A percentile compares a stretch with the other conserved stretches of the same genome.
Evolutionary conservation across 2,797 vertebrate species (phyloP).

Genomic region (Dermochelys coriacea): DNA sequence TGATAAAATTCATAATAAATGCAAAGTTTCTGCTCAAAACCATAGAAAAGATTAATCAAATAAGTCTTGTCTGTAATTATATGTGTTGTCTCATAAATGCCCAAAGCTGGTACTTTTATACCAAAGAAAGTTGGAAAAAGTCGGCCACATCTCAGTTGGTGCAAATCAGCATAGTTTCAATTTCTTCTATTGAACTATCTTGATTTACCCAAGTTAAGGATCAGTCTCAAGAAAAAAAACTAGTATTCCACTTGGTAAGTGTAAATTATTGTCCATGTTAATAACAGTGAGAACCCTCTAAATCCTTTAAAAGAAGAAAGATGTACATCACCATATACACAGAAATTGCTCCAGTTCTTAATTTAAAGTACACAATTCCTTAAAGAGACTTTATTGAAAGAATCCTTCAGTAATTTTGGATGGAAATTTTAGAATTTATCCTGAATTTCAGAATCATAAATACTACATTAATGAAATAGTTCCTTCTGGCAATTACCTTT

Average conservation of each 20-base stretch:
- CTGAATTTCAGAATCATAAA: constrained; percentile 10
- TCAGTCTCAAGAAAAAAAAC: constrained; percentile 25
- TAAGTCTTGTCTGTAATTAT: too few species aligned
- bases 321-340: constrained; percentile 16
- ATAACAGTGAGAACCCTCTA: constrained; percentile 52
- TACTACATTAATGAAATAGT: neutral
- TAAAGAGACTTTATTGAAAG: constrained; percentile 1
- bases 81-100: too few species aligned
- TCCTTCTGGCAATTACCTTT: neutral
- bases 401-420: constrained; percentile 17
- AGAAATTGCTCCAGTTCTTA: constrained; percentile 48
- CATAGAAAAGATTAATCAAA: too few species aligned
- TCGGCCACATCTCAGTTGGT: constrained; percentile 47
- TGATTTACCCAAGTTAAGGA: constrained; percentile 22
- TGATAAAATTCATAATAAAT: constrained; percentile 44
- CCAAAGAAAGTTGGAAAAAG: neutral
- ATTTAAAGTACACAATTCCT: constrained; percentile 31
- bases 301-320: constrained; percentile 57
- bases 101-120: too few species aligned
- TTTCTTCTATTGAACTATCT: neutral
- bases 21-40: neutral
- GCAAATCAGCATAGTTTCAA: constrained; percentile 12
- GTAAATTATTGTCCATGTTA: constrained; percentile 68
- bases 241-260: neutral
- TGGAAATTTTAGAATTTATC: constrained; percentile 23